phyloP scores from a whole-genome alignment of 30 jellyfish, hydroid and myxozoan genomes.

The Aurelia sp. region DNA sequence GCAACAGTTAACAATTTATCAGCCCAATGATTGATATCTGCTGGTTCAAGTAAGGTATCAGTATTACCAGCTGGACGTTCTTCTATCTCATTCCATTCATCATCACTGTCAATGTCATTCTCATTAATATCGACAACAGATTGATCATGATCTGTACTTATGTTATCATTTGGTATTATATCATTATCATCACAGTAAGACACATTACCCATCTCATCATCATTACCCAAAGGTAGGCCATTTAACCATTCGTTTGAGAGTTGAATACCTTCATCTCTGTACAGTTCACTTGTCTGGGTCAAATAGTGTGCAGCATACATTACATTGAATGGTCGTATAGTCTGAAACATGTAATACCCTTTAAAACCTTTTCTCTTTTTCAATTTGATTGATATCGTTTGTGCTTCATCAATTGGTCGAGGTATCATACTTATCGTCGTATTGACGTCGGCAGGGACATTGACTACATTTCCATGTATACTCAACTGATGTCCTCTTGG shows the following conservation, averaged over 20 bases:
- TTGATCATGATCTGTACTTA: not conserved
- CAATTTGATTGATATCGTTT: constrained; percentile 20
- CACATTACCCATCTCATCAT: too few species aligned
- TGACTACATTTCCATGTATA: constrained; percentile 57
- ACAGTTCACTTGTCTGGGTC: constrained; percentile 18
- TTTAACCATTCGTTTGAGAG: constrained; percentile 2
- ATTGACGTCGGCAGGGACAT: constrained; percentile 69
- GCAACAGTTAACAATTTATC: constrained; percentile 17
- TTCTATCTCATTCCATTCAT: constrained; percentile 46
- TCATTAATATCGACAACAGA: not conserved
- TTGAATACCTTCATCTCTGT: constrained; percentile 10
- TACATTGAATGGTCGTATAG: constrained; percentile 14
- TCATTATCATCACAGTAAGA: not conserved
- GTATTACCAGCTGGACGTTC: constrained; percentile 14
- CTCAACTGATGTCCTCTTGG: constrained; percentile 60
- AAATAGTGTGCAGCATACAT: constrained; percentile 35
- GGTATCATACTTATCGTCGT: constrained; percentile 7
- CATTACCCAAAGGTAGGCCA: too few species aligned
- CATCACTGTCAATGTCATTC: constrained; percentile 3
- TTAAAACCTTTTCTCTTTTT: not conserved
- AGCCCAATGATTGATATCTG: not conserved
- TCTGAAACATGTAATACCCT: constrained; percentile 6
- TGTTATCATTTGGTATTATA: not conserved
- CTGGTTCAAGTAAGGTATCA: constrained; percentile 22
- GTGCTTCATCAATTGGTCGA: constrained; percentile 25